Conservation (phyloP, 2,797 vertebrate species). For the Menidia menidia region DNA sequence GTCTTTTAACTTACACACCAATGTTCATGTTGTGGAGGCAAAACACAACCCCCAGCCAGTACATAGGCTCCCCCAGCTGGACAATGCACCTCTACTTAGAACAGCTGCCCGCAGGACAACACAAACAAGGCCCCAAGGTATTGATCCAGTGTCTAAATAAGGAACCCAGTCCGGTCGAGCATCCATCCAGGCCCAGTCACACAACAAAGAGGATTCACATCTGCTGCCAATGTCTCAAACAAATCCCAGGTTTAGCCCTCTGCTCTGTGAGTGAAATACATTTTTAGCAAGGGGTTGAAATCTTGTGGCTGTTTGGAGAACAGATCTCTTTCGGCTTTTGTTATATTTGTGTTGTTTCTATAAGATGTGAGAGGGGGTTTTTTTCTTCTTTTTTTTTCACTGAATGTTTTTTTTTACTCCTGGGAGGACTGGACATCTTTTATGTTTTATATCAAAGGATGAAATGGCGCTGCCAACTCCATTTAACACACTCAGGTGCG, state of each 20-base stretch:
- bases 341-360: conserved; percentile 6
- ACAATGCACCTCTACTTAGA: not conserved
- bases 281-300: too few species aligned
- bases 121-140: not conserved
- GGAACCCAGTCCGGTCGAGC: not conserved
- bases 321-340: conserved; percentile 3
- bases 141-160: not conserved
- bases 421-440: conserved; percentile 29
- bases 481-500: conserved; percentile 27
- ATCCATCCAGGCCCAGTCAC: not conserved
- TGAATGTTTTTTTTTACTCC: conserved; percentile 1
- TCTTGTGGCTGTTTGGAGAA: not conserved
- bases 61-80: not conserved
- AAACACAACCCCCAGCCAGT: not conserved
- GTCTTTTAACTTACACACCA: not conserved
- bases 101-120: not conserved
- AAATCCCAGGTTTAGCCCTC: not conserved
- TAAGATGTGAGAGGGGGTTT: conserved; percentile 15
- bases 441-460: conserved; percentile 31
- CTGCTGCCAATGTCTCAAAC: not conserved
- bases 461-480: conserved; percentile 22
- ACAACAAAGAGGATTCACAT: not conserved
- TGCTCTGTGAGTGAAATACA: too few species aligned
- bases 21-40: not conserved
- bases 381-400: conserved; percentile 3